Base-by-base conservation (phyloP, 2,888 invertebrate species). In the Sesamia inferens region DNA sequence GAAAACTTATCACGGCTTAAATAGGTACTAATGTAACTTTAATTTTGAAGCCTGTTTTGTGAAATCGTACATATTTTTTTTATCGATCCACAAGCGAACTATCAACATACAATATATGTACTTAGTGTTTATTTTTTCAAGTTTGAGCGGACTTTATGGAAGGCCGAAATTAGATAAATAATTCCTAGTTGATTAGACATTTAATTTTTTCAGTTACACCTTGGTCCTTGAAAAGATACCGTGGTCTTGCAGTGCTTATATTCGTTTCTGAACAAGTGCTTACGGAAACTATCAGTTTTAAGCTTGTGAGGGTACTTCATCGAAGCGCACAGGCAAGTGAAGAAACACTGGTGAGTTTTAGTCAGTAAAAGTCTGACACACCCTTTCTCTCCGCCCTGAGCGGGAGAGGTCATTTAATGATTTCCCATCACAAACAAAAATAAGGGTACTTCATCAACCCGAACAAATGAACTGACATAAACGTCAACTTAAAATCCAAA, bases 21-120 rank as follows among this genome's bases (percentile, higher is more conserved):
- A 81, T 83, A 3, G 31, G 31, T 31, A 68, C 39, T 71, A 48
- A 61, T 79, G 83, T 83, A 68, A 67, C 69, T 74, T 81, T 66
- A 82, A 79, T 82, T 82, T 71, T 63, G 61, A 71, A 61, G 13
- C 74, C 66, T 74, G 79, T 74, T 74, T 59, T 47, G 24, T 68
- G 7, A 70, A 74, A 74, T 81, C 68, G 74, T 79, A 79, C 79
- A 81, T 82, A 19, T 68, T 55, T n/a, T 71, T 78, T 72, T n/a
- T 79, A 59, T 68, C 39, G 48, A 66, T 67, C 73, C 55, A 67
- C 67, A 67, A 57, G 62, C 66, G 31, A 69, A 57, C 57, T 61
- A 71, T 68, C 51, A 63, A 68, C 65, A 61, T 22, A 80, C 61
- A 81, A 63, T 63, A 63, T 68, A 51, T 39, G 44, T 51, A 61